Base-by-base conservation (phyloP, 2,797 vertebrate genomes). In the Fratercula arctica region DNA sequence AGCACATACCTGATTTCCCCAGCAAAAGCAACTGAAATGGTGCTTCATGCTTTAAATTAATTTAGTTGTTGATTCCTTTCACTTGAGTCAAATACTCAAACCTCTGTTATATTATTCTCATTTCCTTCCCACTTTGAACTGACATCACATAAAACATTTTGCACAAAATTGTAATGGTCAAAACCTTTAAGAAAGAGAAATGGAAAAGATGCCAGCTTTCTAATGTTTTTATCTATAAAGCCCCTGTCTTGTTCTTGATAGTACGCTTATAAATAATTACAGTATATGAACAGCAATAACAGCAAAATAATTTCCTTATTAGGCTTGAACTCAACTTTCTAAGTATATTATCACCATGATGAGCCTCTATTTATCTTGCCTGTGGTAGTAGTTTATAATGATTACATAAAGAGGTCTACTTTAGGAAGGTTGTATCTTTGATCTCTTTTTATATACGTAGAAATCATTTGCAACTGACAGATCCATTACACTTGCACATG, bases 391-490 rank as follows among this genome's bases (percentile, higher is more conserved):
- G 23, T 96, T 91, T 39, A 68, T 57, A 92, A 89, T 84, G 50
- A 94, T 87, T 92, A 95, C 66, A 95, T 69, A 75, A 92, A 93
- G 73, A 90, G 16, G 25, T 53, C 43, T 91, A 41, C 94, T 96
- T 95, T 75, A 67, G 81, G 75, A 90, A 87, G 17, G 48, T 72
- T 91, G 1, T 90, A 67, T 73, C 84, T 94, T 92, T 88, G 80
- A 92, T 93, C 87, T 93, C 85, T 81, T 93, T 79, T 76, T 87
- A 86, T 54, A 93, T 61, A 89, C 68, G 67, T 6, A 85, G 54
- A 93, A 94, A 96, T 80, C 35, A 91, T 82, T 91, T 92, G 69
- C 66, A 91, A 87, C 60, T 60, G 57, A 87, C 89, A 96, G 83
- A 89, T 83, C 37, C 74, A 87, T 93, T 91, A 76, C 35, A 89